Conservation (phyloP, 2,888 invertebrate species). For the Hofmannophila pseudospretella region DNA sequence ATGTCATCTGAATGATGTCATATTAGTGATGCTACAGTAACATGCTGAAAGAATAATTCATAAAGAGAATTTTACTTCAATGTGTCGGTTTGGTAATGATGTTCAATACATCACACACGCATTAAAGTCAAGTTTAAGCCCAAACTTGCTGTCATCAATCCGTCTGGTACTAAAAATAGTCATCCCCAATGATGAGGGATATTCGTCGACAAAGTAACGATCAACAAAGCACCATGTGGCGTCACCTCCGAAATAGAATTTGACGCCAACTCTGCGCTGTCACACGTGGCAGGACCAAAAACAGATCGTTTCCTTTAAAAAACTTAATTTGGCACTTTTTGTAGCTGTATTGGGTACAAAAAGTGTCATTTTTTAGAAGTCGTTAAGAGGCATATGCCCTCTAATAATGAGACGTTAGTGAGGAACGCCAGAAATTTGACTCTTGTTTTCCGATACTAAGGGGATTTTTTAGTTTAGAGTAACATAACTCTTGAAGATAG, state of each 20-base stretch:
- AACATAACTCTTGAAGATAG: too few species aligned
- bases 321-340: conserved; percentile 75
- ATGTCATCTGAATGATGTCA: conserved; percentile 24
- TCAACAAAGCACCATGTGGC: conserved; percentile 67
- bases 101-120: conserved; percentile 53
- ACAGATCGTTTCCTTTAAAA: conserved; percentile 77
- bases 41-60: conserved; percentile 36
- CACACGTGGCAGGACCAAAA: conserved; percentile 72
- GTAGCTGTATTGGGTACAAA: conserved; percentile 47
- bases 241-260: conserved; percentile 54
- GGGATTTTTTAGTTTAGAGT: conserved; percentile 29
- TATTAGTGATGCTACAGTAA: conserved; percentile 24
- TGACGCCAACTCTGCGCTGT: conserved; percentile 47
- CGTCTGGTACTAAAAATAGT: conserved; percentile 56
- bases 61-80: conserved; percentile 40
- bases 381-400: conserved; percentile 64
- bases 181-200: conserved; percentile 64
- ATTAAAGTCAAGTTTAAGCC: conserved; percentile 64
- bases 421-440: conserved; percentile 62
- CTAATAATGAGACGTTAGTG: conserved; percentile 59
- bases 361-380: conserved; percentile 63
- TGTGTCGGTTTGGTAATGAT: conserved; percentile 44
- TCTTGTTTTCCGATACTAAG: conserved; percentile 54
- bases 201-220: conserved; percentile 68
- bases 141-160: conserved; percentile 59